Evolutionary conservation across 2,797 vertebrate genomes (phyloP).

Genomic region (Zalophus californianus): DNA sequence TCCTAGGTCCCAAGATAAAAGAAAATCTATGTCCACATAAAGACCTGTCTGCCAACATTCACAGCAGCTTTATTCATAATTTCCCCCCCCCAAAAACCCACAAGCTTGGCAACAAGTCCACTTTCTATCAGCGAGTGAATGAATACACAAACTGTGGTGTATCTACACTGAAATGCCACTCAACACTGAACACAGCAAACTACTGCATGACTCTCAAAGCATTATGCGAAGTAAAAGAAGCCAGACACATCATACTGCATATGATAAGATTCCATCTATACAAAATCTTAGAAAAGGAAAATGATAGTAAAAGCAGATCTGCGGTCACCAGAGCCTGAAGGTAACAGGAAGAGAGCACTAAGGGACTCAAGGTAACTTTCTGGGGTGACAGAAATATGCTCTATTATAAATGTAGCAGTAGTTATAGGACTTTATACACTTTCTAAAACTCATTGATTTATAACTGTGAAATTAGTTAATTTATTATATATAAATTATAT

Average conservation of each 20-base stretch:
- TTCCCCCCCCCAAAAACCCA: background rate
- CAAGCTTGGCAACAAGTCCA: background rate
- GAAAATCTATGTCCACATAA: constrained; percentile 24
- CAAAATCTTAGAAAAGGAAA: background rate
- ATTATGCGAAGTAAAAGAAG: background rate
- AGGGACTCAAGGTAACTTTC: background rate
- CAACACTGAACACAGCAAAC: background rate
- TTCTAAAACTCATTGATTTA: background rate
- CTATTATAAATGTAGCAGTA: background rate
- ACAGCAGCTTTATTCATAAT: background rate
- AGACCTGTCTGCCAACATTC: background rate
- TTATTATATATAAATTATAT: background rate
- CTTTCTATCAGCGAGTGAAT: background rate
- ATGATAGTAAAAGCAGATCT: background rate
- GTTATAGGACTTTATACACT: background rate
- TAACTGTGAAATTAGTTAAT: background rate
- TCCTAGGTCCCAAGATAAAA: background rate
- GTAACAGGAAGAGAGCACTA: background rate
- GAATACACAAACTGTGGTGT: background rate
- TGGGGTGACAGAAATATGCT: background rate
- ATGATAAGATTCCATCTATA: background rate
- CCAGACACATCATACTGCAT: background rate
- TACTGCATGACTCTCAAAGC: background rate
- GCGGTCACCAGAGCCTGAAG: background rate
- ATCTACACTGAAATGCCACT: background rate